These are phyloP conservation scores for Struthio camelus DNA, from an alignment of 2,113 vertebrate genomes.

Conservation along the genomic window DNA sequence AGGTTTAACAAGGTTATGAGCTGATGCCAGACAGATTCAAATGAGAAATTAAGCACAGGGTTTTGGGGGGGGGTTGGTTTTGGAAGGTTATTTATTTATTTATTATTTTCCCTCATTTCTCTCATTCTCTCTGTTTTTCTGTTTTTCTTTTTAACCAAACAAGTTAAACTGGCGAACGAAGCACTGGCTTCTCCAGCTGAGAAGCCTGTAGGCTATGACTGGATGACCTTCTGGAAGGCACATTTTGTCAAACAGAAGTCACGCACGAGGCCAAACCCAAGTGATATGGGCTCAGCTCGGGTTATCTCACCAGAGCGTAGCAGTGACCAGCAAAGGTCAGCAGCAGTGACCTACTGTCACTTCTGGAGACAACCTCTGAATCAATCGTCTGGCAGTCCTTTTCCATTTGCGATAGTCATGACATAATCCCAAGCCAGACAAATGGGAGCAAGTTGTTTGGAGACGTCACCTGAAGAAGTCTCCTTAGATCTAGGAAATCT, in stretches of 20 bases:
- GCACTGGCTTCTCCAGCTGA: background rate
- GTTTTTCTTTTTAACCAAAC: background rate
- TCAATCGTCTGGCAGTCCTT: background rate
- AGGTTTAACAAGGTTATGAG: background rate
- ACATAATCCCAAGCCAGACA: background rate
- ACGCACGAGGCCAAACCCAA: background rate
- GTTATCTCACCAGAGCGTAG: background rate
- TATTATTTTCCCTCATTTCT: background rate
- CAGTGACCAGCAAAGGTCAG: background rate
- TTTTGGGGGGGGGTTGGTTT: background rate
- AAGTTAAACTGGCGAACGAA: background rate
- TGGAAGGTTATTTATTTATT: background rate
- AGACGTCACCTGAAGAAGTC: background rate
- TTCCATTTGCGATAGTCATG: background rate
- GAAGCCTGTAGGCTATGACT: background rate
- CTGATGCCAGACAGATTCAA: background rate
- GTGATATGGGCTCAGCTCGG: background rate
- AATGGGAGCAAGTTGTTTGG: background rate
- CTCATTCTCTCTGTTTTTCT: background rate
- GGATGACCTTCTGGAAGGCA: accelerated
- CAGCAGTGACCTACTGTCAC: background rate
- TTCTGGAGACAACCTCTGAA: background rate
- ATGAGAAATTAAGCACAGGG: background rate
- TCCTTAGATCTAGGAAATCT: background rate
- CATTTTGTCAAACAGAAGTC: background rate